Evolutionary conservation across 2,113 vertebrate species (phyloP), one percentile per base, ranked within the genome.

Genomic region (Labeo catla): DNA sequence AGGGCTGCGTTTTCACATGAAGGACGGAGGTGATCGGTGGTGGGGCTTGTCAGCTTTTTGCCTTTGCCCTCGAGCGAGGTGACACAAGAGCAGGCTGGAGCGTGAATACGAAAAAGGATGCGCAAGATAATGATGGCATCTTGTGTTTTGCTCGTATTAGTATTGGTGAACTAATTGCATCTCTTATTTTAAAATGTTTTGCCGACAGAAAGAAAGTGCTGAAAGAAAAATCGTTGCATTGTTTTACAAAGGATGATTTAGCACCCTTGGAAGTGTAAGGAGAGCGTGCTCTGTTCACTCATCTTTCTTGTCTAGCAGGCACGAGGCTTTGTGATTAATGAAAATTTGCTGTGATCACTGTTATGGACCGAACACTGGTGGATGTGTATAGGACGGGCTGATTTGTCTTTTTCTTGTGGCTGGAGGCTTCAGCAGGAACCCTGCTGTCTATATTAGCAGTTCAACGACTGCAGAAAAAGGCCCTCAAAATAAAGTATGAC

Each of bases 121-220:
- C 72, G 63, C 45, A 28, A 84, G 91, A 90, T 88, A 89, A 90
- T 86, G 84, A 66, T 84, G 88, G 81, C 79, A 84, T 88, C 90
- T 93, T 86, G 93, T 94, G 87, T 91, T 92, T 95, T 92, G 92
- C 95, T 94, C 91, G 95, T 93, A 89, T 91, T 87, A 89, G 91
- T 93, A 93, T 93, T 91, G 92, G 91, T 93, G 91, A 90, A 92
- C 90, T 93, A 93, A 94, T 91, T 91, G 91, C 86, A 91, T 88
- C 89, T 91, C 92, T 92, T 92, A 93, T 93, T 93, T 95, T 86
- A 93, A 95, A 92, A 88, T 93, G 82, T 92, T 86, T 88, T 90
- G 3, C 10, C 21, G 28, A 83, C 79, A 78, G 57, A 59, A 84
- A 72, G 70, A 78, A 78, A 57, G 84, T 45, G n/a, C 11, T 76